These are phyloP conservation scores for Oostethus manadensis DNA, from an alignment of 2,113 vertebrate genomes.

Conservation along the genomic window DNA sequence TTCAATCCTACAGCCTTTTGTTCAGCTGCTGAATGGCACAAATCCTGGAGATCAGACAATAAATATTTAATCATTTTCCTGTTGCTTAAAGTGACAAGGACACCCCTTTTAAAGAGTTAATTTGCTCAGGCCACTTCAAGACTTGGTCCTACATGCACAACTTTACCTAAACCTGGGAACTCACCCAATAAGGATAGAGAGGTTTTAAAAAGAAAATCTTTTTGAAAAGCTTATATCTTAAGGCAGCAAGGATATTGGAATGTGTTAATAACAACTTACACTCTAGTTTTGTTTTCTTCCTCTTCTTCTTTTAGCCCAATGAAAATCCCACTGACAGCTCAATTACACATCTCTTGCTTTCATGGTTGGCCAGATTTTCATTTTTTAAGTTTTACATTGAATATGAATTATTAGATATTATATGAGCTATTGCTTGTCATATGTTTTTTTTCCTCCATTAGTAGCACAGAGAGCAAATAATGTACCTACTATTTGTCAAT, in stretches of 20 bases:
- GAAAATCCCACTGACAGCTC: too few species aligned
- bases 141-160: neutral
- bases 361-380: too few species aligned
- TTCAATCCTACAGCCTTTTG: slow-evolving; percentile 76
- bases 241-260: neutral
- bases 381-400: too few species aligned
- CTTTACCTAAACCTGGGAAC: slow-evolving; percentile 11
- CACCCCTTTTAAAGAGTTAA: slow-evolving; percentile 64
- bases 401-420: too few species aligned
- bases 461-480: too few species aligned
- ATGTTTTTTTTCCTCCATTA: too few species aligned
- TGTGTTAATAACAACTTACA: neutral
- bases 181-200: neutral
- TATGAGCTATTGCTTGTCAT: too few species aligned
- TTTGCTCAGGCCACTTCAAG: slow-evolving; percentile 19
- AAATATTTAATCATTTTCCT: slow-evolving; percentile 78
- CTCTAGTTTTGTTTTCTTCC: neutral
- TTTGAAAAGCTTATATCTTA: neutral
- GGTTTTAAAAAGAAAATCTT: too few species aligned
- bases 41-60: slow-evolving; percentile 71
- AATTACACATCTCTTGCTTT: too few species aligned
- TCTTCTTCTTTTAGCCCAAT: too few species aligned
- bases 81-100: slow-evolving; percentile 76
- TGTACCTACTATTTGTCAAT: too few species aligned
- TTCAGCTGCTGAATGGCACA: slow-evolving; percentile 81